Evolutionary conservation across 2,797 vertebrate genomes (phyloP).

Genomic region (Sebastes umbrosus): DNA sequence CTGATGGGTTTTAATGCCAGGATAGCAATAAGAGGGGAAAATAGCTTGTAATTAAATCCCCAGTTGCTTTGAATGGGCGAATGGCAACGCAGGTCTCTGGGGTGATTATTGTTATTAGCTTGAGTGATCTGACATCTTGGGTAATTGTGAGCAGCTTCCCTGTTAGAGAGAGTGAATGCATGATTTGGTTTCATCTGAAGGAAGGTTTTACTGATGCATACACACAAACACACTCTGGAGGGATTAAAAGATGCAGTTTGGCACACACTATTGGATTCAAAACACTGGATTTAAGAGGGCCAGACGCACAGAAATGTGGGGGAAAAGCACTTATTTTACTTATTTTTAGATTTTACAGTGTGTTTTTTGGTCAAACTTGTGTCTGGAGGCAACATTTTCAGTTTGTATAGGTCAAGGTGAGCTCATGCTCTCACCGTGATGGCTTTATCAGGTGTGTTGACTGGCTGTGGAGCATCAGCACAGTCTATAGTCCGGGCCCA

Average conservation of each 20-base stretch:
- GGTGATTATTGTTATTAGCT: slow-evolving; percentile 81
- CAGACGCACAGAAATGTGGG: background rate
- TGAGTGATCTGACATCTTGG: slow-evolving; percentile 73
- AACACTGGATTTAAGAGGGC: background rate
- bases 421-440: background rate
- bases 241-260: slow-evolving; percentile 27
- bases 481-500: background rate
- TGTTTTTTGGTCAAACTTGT: background rate
- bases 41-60: slow-evolving; percentile 73
- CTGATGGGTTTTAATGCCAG: slow-evolving; percentile 80
- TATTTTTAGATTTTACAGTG: background rate
- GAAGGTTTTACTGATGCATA: no score
- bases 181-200: background rate
- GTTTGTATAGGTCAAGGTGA: slow-evolving; percentile 13
- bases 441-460: slow-evolving; percentile 19
- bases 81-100: slow-evolving; percentile 59
- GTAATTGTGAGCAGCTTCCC: slow-evolving; percentile 72
- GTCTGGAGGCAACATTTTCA: background rate
- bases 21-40: slow-evolving; percentile 66
- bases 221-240: background rate
- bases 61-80: slow-evolving; percentile 62
- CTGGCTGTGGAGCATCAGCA: slow-evolving; percentile 25
- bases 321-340: background rate
- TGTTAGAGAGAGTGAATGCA: slow-evolving; percentile 45
- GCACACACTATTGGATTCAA: slow-evolving; percentile 27